Percentiles rank a stretch among this genome's conserved stretches.
These are phyloP conservation scores for Arion vulgaris DNA, from an alignment of 1,140 invertebrate species.

Conservation along the genomic window DNA sequence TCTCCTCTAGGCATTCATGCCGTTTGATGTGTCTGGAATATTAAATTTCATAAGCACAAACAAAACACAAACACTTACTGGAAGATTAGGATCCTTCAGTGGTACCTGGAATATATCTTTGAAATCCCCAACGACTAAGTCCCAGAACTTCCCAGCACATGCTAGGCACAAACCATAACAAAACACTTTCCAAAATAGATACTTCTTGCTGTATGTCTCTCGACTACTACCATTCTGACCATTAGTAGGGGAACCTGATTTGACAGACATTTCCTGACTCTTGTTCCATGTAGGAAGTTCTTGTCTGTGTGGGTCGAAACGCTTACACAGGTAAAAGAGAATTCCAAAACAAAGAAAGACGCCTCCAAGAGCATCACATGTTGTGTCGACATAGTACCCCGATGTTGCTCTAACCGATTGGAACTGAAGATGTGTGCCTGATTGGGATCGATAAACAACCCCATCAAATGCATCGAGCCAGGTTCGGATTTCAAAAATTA, in stretches of 20 bases:
- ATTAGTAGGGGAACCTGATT: conserved; percentile 29
- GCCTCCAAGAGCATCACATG: conserved; percentile 61
- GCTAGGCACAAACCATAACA: conserved; percentile 60
- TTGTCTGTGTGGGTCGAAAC: conserved; percentile 48
- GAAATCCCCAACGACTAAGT: conserved; percentile 52
- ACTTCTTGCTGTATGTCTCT: conserved; percentile 53
- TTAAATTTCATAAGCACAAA: too few relatives aligned
- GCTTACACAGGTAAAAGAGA: conserved; percentile 61
- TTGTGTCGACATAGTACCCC: conserved; percentile 67
- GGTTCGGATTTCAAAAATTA: conserved; percentile 62
- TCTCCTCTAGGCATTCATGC: too few relatives aligned
- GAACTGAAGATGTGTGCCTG: conserved; percentile 45
- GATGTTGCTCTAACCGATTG: conserved; percentile 59
- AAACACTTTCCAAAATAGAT: conserved; percentile 60
- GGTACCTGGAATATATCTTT: conserved; percentile 52
- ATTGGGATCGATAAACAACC: conserved; percentile 62
- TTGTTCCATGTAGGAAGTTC: conserved; percentile 45
- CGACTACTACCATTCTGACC: conserved; percentile 42
- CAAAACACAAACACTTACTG: conserved; percentile 52
- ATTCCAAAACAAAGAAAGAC: conserved; percentile 56
- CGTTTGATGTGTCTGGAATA: too few relatives aligned
- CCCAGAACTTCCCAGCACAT: conserved; percentile 57
- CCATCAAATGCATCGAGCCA: conserved; percentile 69
- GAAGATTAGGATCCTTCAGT: conserved; percentile 47
- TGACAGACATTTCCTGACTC: conserved; percentile 14